Conservation (phyloP, 2,113 vertebrate genomes). For the Chaetodon trifascialis region DNA sequence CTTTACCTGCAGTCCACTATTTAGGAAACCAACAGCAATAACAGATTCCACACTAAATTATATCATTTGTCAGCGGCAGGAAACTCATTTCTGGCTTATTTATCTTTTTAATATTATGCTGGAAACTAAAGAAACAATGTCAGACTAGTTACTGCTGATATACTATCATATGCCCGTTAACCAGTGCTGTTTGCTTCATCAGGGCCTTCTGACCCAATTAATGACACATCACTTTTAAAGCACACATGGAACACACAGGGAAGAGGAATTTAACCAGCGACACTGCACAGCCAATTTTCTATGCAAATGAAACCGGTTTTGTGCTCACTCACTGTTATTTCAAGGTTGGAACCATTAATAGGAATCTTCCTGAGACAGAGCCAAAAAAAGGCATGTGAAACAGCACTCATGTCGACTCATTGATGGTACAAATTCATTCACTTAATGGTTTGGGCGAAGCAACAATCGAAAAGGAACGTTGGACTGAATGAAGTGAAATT, state of each 20-base stretch:
- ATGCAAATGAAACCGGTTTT: background rate
- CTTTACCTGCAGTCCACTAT: slow-evolving; percentile 49
- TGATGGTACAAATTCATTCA: background rate
- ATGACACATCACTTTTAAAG: background rate
- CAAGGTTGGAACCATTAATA: background rate
- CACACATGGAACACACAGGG: background rate
- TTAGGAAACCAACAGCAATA: slow-evolving; percentile 47
- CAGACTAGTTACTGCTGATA: background rate
- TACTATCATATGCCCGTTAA: background rate
- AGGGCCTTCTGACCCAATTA: slow-evolving; percentile 1
- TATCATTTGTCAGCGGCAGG: slow-evolving; percentile 20
- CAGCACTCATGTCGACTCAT: background rate
- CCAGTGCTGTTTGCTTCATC: background rate
- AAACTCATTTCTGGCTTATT: slow-evolving; percentile 13
- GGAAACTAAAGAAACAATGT: background rate
- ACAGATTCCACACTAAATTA: slow-evolving; percentile 38
- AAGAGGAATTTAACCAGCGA: background rate
- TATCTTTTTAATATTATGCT: slow-evolving; percentile 17
- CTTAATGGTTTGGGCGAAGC: background rate
- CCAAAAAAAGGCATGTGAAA: background rate
- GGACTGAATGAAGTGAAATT: too few relatives aligned
- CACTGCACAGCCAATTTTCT: background rate
- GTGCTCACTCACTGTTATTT: background rate
- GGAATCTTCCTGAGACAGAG: background rate
- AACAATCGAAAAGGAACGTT: background rate